Base-by-base conservation (phyloP, 2,113 vertebrate genomes). In the Columbina picui region DNA sequence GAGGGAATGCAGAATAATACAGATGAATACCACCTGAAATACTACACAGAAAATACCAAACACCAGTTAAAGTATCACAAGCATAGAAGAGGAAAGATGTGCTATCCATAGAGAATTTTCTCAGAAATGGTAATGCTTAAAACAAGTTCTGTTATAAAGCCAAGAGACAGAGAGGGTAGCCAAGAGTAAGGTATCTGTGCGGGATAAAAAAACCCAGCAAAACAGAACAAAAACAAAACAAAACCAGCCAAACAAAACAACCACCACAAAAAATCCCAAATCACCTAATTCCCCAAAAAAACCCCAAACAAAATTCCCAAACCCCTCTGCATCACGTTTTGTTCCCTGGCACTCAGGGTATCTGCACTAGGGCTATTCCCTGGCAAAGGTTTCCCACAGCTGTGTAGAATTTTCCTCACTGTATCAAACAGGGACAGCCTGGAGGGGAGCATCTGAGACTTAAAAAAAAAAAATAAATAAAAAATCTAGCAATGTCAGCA, bases 51-150 rank as follows among this genome's bases (percentile, higher is more conserved):
- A 69, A 71, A 23, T 20, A 53, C 25, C 38, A 34, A 59, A 45
- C 23, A 38, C 2, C 53, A 43, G 9, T 12, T 47, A 3, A 64
- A 80, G 5, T 5, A 34, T 6, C 4, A 4, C 61, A 63, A 26
- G 21, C 14, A 32, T 0, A 0, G 13, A 32, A 78, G 9, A 18
- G 36, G 77, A 61, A 75, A 9, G 20, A 52, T 13, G 10, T 43
- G 11, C 19, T 34, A 8, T 6, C 74, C 80, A 10, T 4, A 50
- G 18, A 68, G 41, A 36, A 34, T 8, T 43, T 53, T 25, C 76
- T 76, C 32, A 26, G 15, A 36, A 73, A 60, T 2, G 74, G 21
- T 29, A 38, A 29, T n/a, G 18, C 34, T 76, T 76, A 38, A 69
- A 50, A 18, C 12, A 50, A 68, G 6, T 41, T 55, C 11, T 32